Evolutionary conservation across 2,113 vertebrate genomes (phyloP).

Genomic region (Bos javanicus): DNA sequence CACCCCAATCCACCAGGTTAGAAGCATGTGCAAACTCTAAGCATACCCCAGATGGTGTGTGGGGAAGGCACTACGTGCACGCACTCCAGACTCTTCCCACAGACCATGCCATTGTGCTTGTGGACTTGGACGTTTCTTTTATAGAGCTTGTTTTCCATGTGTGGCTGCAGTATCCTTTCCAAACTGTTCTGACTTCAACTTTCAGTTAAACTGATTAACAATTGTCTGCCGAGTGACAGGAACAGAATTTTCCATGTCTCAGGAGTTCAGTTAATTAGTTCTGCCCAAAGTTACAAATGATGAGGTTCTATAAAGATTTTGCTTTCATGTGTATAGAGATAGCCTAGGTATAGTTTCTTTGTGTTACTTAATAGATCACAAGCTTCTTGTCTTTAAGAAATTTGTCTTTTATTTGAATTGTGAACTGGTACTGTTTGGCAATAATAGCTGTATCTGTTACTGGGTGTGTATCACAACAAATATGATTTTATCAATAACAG

Average conservation of each 20-base stretch:
- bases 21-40: not conserved
- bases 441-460: not conserved
- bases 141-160: not conserved
- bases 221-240: not conserved
- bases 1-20: not conserved
- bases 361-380: not conserved
- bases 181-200: constrained; percentile 5
- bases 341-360: not conserved
- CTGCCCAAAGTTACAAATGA: constrained; percentile 8
- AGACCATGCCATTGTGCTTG: not conserved
- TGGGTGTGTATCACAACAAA: not conserved
- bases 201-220: constrained; percentile 21
- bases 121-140: not conserved
- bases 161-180: not conserved
- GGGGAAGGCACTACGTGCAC: not conserved
- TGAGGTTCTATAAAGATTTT: constrained; percentile 23
- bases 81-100: not conserved
- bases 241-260: constrained; percentile 35
- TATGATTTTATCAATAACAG: not conserved
- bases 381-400: not conserved
- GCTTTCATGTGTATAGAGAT: not conserved
- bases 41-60: not conserved
- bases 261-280: constrained; percentile 42
- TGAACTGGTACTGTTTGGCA: not conserved
- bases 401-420: constrained; percentile 26